phyloP scores from a whole-genome alignment of 1,140 invertebrate genomes.

The Sogatella furcifera region DNA sequence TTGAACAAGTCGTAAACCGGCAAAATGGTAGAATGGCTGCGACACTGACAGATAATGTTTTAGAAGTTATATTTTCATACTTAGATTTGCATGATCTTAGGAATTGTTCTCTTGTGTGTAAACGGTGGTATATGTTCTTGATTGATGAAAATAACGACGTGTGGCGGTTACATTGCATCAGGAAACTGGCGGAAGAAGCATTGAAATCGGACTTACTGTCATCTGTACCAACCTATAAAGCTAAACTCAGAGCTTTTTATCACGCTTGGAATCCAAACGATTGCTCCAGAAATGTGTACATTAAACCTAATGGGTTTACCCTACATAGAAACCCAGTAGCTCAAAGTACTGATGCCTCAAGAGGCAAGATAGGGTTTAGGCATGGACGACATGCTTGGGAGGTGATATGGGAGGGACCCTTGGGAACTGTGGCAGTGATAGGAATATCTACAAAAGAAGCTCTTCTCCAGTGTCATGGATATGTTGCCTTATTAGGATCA shows the following conservation, averaged over 20 bases:
- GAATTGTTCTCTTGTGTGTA: conserved; percentile 87
- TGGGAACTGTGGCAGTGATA: conserved; percentile 91
- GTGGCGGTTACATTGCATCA: conserved; percentile 84
- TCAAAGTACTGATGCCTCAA: conserved; percentile 93
- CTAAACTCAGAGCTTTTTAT: conserved; percentile 86
- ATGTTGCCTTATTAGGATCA: conserved; percentile 86
- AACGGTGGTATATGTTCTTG: conserved; percentile 82
- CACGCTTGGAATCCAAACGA: conserved; percentile 97
- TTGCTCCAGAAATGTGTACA: conserved; percentile 92
- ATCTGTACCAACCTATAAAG: conserved; percentile 82
- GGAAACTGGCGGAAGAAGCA: conserved; percentile 80
- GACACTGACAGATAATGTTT: conserved; percentile 59
- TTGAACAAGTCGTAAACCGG: conserved; percentile 15
- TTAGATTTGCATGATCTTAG: conserved; percentile 74
- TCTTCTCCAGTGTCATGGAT: conserved; percentile 81
- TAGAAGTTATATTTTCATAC: conserved; percentile 92
- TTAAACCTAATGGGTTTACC: conserved; percentile 95
- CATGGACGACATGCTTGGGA: conserved; percentile 95
- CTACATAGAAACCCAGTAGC: conserved; percentile 94
- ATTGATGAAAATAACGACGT: conserved; percentile 92
- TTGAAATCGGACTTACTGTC: conserved; percentile 85
- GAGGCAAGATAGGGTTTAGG: conserved; percentile 89
- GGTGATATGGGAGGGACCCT: conserved; percentile 96
- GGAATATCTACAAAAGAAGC: conserved; percentile 94
- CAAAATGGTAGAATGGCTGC: conserved; percentile 30